These are phyloP conservation scores for Siniperca scherzeri DNA, from an alignment of 2,797 vertebrate genomes.

Conservation along the genomic window DNA sequence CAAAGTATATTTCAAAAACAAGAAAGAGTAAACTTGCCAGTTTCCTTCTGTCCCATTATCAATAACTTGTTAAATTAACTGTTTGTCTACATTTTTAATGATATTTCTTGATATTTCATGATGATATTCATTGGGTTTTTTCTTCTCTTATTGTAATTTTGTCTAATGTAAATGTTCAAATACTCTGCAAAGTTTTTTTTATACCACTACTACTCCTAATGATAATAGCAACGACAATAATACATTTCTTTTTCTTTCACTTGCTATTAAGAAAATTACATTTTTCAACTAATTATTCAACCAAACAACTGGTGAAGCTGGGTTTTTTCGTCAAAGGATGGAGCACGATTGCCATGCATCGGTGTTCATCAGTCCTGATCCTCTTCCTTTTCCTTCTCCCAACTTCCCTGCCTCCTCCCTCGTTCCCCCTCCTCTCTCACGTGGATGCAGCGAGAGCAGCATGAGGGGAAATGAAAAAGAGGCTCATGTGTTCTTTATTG, in stretches of 20 bases:
- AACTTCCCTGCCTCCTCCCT: conserved; percentile 20
- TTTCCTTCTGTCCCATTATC: background rate
- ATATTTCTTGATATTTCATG: background rate
- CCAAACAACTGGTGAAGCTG: conserved; percentile 4
- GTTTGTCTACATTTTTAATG: background rate
- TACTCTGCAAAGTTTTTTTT: background rate
- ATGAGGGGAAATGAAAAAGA: conserved; percentile 62
- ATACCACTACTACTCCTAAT: background rate
- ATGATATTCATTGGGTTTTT: background rate
- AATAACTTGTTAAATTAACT: too few relatives aligned
- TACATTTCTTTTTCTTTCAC: background rate
- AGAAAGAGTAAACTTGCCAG: background rate
- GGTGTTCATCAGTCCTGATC: conserved; percentile 33
- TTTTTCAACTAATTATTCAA: background rate
- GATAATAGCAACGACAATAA: too few relatives aligned
- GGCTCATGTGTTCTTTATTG: conserved; percentile 52
- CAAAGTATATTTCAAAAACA: background rate
- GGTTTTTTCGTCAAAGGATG: conserved; percentile 13
- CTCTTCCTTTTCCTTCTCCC: conserved; percentile 32
- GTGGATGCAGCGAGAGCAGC: conserved; percentile 71
- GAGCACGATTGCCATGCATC: conserved; percentile 33
- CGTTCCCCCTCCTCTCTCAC: conserved; percentile 54
- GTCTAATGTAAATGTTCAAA: background rate
- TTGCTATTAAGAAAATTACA: background rate
- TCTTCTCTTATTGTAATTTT: background rate